Evolutionary conservation across 2,888 invertebrate species (phyloP).

Genomic region (Dastarcus helophoroides): DNA sequence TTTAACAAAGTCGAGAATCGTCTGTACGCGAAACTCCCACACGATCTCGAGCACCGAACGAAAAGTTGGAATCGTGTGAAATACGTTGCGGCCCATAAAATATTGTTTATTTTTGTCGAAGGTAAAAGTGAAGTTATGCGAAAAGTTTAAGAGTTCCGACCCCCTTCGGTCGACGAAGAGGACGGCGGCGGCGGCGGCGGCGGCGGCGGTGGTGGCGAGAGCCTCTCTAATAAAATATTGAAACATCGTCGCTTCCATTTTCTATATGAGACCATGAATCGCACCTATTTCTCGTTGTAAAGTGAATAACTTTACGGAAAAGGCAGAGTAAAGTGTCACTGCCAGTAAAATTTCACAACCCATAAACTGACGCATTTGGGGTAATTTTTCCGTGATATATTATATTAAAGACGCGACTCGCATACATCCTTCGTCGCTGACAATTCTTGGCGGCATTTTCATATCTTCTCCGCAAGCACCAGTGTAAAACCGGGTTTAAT

Average conservation of each 20-base stretch:
- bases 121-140: no score
- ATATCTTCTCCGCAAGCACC: background rate
- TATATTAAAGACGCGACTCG: background rate
- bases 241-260: slow-evolving; percentile 14
- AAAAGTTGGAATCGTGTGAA: no score
- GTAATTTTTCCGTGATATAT: slow-evolving; percentile 1
- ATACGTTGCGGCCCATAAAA: no score
- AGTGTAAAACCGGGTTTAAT: background rate
- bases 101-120: no score
- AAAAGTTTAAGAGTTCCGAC: no score
- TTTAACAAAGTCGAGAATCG: no score
- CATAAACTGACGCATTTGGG: background rate
- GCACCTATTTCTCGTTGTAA: slow-evolving; percentile 14
- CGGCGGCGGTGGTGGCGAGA: no score
- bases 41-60: no score
- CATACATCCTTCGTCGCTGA: background rate
- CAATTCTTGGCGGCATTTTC: background rate
- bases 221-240: slow-evolving; percentile 11
- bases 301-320: slow-evolving; percentile 13
- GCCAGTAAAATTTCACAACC: slow-evolving; percentile 5
- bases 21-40: no score
- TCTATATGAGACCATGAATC: slow-evolving; percentile 14
- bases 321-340: slow-evolving; percentile 13
- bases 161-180: no score
- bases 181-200: no score